phyloP scores from a whole-genome alignment of 2,797 vertebrate species.

The Schizopygopsis pylzovi region DNA sequence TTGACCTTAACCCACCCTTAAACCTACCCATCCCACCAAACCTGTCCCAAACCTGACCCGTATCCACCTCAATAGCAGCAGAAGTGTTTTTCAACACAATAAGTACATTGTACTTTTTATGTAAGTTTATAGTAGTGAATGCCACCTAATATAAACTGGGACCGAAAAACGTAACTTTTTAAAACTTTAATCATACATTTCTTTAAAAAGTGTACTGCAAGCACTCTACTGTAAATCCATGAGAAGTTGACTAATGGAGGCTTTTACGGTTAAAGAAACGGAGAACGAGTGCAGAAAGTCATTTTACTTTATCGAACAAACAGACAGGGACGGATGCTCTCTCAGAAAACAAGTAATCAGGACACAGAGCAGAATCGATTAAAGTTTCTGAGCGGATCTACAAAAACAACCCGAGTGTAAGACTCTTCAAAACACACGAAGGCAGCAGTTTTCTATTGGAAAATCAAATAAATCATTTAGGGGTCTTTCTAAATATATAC shows the following conservation, averaged over 20 bases:
- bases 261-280: not conserved
- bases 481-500: constrained; percentile 5
- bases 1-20: too few relatives aligned
- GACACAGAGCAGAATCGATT: constrained; percentile 7
- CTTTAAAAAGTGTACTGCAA: not conserved
- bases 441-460: not conserved
- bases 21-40: too few relatives aligned
- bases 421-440: not conserved
- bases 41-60: too few relatives aligned
- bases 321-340: not conserved
- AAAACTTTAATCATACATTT: not conserved
- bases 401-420: not conserved
- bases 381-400: not conserved
- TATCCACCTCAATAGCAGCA: too few relatives aligned
- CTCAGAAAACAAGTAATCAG: constrained; percentile 20
- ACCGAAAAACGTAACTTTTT: not conserved
- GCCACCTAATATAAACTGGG: too few relatives aligned
- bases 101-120: too few relatives aligned
- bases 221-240: not conserved
- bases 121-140: too few relatives aligned
- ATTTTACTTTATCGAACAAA: constrained; percentile 4
- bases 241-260: not conserved
- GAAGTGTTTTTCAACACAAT: too few relatives aligned
- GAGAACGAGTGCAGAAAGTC: constrained; percentile 4
- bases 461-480: constrained; percentile 13